Base-by-base conservation (phyloP, 2,888 invertebrate species). In the Deilephila porcellus region DNA sequence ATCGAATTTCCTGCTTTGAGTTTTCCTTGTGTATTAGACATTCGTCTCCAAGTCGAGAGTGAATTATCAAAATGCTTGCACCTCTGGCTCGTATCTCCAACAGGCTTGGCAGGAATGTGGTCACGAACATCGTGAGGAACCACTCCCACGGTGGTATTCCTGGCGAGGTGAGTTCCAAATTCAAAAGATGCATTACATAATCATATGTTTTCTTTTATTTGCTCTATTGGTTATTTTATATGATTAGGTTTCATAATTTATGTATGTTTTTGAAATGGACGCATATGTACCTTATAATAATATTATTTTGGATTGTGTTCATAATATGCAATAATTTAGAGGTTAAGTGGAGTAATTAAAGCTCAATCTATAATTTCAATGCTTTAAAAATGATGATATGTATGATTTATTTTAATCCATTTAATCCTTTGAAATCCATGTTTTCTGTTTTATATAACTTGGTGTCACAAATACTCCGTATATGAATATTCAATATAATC, bases 71-170 rank as follows among this genome's bases (percentile, higher is more conserved):
- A 86, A 94, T 94, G 94, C 81, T 91, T 75, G 86, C 88, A 78
- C 90, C 93, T 60, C 76, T 94, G 74, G 86, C 92, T 80, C 92
- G 94, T 80, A 84, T 90, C 74, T 90, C 90, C 60, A 94, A 88
- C 82, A 90, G 85, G 78, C 80, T 93, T 60, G 92, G 94, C 78
- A 92, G 90, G 77, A 93, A 93, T 91, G 91, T 92, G 76, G 88
- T 94, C 87, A 90, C 88, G 76, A 92, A 87, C 77, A 83, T 91
- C 76, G 89, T 94, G 70, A 91, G 94, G 81, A 91, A 91, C 80
- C 91, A 92, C 80, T 90, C 91, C 45, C 87, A 92, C 75, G 94
- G 94, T 70, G 94, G 94, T 76, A 82, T 93, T 67, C 92, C 94
- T 85, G 94, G 94, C 77, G 94, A 93, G 91, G 94, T 93, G 74